These are phyloP conservation scores for Ochropacha duplaris DNA, from an alignment of 2,888 invertebrate species.

Conservation along the genomic window DNA sequence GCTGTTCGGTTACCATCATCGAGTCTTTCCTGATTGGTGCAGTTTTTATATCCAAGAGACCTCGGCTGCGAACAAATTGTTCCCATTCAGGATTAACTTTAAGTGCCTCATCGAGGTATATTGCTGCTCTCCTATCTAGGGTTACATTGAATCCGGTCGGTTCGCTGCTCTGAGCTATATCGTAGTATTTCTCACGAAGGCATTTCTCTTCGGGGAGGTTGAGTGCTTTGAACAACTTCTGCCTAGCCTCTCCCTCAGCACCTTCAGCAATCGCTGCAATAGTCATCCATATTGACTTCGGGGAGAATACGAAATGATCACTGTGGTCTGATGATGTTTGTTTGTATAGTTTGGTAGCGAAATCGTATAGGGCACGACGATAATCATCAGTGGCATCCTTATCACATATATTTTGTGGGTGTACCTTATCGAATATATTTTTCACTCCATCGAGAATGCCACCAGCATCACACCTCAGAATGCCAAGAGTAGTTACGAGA, in stretches of 20 bases:
- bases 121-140: constrained; percentile 20
- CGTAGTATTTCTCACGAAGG: constrained; percentile 25
- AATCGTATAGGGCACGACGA: constrained; percentile 8
- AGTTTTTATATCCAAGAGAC: constrained; percentile 14
- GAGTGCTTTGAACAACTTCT: constrained; percentile 26
- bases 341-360: constrained; percentile 9
- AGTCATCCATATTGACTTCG: constrained; percentile 20
- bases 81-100: constrained; percentile 26
- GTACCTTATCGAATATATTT: background rate
- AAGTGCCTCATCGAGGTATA: constrained; percentile 27
- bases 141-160: constrained; percentile 15
- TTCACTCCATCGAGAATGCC: background rate
- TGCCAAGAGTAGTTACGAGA: background rate
- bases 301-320: constrained; percentile 16
- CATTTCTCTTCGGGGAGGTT: constrained; percentile 27
- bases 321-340: constrained; percentile 9
- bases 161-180: constrained; percentile 16
- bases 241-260: constrained; percentile 13
- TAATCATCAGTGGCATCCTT: background rate
- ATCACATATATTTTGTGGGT: background rate
- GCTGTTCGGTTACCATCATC: constrained; percentile 9
- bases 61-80: constrained; percentile 16
- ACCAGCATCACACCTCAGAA: background rate
- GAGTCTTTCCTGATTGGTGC: constrained; percentile 23
- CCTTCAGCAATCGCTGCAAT: constrained; percentile 29